A percentile compares a stretch with the other conserved stretches of the same genome.
Evolutionary conservation across 1,140 invertebrate species (phyloP).

Genomic region (Drosophila lacteicornis): DNA sequence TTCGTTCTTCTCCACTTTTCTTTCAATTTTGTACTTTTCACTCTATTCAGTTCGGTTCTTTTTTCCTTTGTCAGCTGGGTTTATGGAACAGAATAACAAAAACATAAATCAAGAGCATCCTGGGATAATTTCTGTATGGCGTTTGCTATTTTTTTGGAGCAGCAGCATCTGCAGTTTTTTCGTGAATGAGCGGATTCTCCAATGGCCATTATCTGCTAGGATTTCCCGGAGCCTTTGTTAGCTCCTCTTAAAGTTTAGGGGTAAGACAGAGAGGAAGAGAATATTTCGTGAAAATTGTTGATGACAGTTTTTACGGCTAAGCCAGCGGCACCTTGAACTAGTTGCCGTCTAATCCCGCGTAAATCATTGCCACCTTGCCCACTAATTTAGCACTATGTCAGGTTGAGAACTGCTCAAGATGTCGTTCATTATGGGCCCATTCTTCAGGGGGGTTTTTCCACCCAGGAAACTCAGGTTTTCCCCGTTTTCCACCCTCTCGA

Average conservation of each 20-base stretch:
- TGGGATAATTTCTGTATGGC: constrained; percentile 62
- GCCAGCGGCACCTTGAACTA: constrained; percentile 25
- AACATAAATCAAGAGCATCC: constrained; percentile 71
- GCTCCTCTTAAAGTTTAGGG: constrained; percentile 4
- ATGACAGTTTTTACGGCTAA: constrained; percentile 21
- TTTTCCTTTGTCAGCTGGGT: constrained; percentile 19
- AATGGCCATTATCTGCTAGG: constrained; percentile 56
- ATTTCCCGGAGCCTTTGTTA: constrained; percentile 50
- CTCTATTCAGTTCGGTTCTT: constrained; percentile 9
- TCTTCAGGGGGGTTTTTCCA: constrained; percentile 38
- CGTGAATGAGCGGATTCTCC: constrained; percentile 52
- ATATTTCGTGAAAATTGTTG: constrained; percentile 1
- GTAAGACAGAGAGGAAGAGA: not conserved
- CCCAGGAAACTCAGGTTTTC: not conserved
- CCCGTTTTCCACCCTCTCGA: not conserved
- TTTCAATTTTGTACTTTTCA: constrained; percentile 25
- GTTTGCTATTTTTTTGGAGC: constrained; percentile 35
- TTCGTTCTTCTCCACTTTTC: constrained; percentile 8
- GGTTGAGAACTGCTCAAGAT: constrained; percentile 65
- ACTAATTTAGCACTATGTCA: constrained; percentile 82
- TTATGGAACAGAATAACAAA: constrained; percentile 79
- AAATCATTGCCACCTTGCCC: constrained; percentile 54
- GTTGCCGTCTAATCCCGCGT: constrained; percentile 40
- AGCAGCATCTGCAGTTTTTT: constrained; percentile 74
- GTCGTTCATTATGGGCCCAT: constrained; percentile 79